Conservation (phyloP, 2,888 invertebrate species). For the Campaea margaritaria region DNA sequence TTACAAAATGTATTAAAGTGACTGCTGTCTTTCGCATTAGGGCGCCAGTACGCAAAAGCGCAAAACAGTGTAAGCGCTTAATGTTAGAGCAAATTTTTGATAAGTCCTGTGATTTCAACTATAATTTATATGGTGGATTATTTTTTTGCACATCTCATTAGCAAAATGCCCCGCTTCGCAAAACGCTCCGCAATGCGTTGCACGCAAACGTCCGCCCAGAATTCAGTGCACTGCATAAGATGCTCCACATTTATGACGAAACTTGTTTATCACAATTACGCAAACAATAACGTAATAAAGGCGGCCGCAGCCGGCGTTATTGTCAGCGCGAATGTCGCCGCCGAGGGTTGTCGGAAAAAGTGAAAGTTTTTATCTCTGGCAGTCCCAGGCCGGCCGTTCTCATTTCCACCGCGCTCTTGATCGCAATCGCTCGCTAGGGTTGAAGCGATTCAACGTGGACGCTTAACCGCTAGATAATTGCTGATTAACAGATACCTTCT, state of each 20-base stretch:
- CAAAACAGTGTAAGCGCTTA: too few species aligned
- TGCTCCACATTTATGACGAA: slow-evolving; percentile 53
- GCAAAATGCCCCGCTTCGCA: too few species aligned
- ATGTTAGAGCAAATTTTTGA: too few species aligned
- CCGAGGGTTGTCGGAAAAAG: slow-evolving; percentile 77
- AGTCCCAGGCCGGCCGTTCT: slow-evolving; percentile 75
- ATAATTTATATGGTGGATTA: too few species aligned
- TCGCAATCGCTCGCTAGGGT: slow-evolving; percentile 69
- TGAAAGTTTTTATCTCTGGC: slow-evolving; percentile 81
- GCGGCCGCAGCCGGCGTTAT: slow-evolving; percentile 71
- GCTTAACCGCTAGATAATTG: slow-evolving; percentile 57
- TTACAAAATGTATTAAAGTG: too few species aligned
- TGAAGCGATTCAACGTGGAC: slow-evolving; percentile 50
- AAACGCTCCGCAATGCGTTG: too few species aligned
- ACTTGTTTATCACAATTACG: slow-evolving; percentile 72
- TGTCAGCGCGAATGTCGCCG: slow-evolving; percentile 72
- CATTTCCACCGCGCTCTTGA: slow-evolving; percentile 77
- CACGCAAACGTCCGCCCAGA: not conserved
- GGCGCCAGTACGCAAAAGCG: too few species aligned
- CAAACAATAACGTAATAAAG: slow-evolving; percentile 75
- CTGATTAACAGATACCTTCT: slow-evolving; percentile 52
- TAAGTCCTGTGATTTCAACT: too few species aligned
- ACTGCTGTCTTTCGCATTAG: too few species aligned
- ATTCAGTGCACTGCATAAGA: slow-evolving; percentile 31
- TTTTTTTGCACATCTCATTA: too few species aligned